Base-by-base conservation (phyloP, 1,140 invertebrate genomes). In the Diachasma alloeum region DNA sequence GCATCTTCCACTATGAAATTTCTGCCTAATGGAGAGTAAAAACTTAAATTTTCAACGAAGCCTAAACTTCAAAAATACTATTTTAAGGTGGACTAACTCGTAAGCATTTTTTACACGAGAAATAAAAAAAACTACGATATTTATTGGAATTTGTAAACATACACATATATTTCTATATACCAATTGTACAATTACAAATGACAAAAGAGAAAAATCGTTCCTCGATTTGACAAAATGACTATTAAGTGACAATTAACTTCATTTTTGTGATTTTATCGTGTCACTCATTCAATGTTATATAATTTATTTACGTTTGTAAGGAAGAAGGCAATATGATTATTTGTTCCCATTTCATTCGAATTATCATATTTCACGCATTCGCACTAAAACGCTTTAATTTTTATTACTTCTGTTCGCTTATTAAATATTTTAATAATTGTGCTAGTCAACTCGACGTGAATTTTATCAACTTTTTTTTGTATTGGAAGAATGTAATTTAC, bases 401-500 rank as follows among this genome's bases (percentile, higher is more conserved):
- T 48, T 17, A 42, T 37, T 5, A 59, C 2, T 75, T 56, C 37
- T 48, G 68, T 70, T 75, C 48, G 17, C 22, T 17, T 56, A 69
- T 70, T 63, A 63, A 63, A 63, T 75, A 68, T 68, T 75, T 75
- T 75, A 69, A 70, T 69, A 26, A 53, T 37, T 70, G 68, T 75
- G 74, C 74, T 75, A 75, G 74, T 75, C 74, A 75, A 56, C 9
- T 24, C 19, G 73, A 74, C 42, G 36, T 15, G 66, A 75, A 56
- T 67, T 31, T 48, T 44, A 44, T 36, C 17, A 26, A 68, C 37
- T 82, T 80, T 79, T 63, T 80, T 72, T 81, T 72, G 77, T 71
- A 78, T 63, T 63, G 19, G 79, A 5, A 67, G 22, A 42, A 78
- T 15, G 17, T 53, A 81, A 79, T 37, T 72, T 68, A 77, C 37